phyloP scores from a whole-genome alignment of 2,888 invertebrate genomes.

The Scelioninae gen. 2 region DNA sequence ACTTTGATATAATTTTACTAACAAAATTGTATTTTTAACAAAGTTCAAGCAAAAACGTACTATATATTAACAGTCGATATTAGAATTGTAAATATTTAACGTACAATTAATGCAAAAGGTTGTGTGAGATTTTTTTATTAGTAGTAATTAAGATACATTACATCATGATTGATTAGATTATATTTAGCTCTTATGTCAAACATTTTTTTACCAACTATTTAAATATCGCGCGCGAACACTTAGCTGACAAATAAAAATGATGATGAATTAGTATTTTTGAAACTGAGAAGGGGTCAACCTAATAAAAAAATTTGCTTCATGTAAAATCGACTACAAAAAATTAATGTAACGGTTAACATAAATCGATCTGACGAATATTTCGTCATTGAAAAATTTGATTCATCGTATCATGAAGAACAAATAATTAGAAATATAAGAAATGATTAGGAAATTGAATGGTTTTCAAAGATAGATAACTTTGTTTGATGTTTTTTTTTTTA shows the following conservation, averaged over 20 bases:
- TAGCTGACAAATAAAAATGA: conserved; percentile 31
- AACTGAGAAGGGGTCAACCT: neutral
- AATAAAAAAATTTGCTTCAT: neutral
- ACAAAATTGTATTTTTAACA: conserved; percentile 20
- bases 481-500: no score
- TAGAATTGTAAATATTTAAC: conserved; percentile 45
- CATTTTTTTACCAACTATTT: conserved; percentile 39
- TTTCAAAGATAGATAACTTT: neutral
- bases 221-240: conserved; percentile 24
- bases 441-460: conserved; percentile 1
- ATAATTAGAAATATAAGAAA: conserved; percentile 4
- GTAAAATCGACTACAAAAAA: neutral
- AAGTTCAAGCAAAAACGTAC: conserved; percentile 31
- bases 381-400: neutral
- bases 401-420: neutral
- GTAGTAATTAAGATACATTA: conserved; percentile 24
- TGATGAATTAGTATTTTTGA: conserved; percentile 31
- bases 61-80: conserved; percentile 41
- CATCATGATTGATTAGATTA: conserved; percentile 15
- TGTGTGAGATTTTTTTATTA: conserved; percentile 46
- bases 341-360: neutral
- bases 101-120: conserved; percentile 32
- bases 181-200: conserved; percentile 28
- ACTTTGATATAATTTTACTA: conserved; percentile 8
- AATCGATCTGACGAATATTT: neutral